These are phyloP conservation scores for Protonemura montana DNA, from an alignment of 2,888 invertebrate genomes.

Conservation along the genomic window DNA sequence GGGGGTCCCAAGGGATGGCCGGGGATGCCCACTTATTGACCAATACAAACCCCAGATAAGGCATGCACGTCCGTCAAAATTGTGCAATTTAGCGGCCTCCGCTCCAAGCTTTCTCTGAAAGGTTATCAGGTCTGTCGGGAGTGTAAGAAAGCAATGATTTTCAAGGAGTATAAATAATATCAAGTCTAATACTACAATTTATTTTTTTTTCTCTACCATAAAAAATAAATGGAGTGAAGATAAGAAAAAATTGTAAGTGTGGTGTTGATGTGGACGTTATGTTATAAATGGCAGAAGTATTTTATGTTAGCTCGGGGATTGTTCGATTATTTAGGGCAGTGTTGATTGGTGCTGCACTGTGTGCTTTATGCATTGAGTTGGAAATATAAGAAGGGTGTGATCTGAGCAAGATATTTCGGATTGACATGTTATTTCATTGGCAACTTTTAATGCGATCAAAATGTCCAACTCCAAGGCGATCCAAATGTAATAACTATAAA, in stretches of 20 bases:
- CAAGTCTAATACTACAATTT: not conserved
- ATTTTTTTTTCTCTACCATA: not conserved
- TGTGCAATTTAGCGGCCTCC: not conserved
- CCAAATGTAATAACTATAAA: too few relatives aligned
- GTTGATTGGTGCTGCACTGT: too few relatives aligned
- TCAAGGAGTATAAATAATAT: not conserved
- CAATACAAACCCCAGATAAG: conserved; percentile 43
- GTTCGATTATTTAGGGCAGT: not conserved
- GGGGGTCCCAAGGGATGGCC: conserved; percentile 24
- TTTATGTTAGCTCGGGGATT: not conserved
- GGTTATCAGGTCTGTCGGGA: conserved; percentile 42
- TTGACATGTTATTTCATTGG: too few relatives aligned
- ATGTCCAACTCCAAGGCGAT: too few relatives aligned
- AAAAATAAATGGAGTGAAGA: conserved; percentile 7
- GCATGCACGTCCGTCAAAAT: conserved; percentile 35
- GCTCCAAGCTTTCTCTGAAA: not conserved
- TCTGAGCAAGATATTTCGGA: too few relatives aligned
- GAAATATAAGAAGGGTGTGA: too few relatives aligned
- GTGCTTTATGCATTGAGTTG: too few relatives aligned
- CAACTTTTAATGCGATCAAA: too few relatives aligned
- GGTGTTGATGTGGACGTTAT: not conserved
- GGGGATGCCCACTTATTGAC: conserved; percentile 36
- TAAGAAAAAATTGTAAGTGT: not conserved
- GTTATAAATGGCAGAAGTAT: not conserved
- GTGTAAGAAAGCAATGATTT: not conserved